Percentiles rank a stretch among this genome's conserved stretches.
Conservation (phyloP, 64 coral and sea anemone species). For the Stichodactyla mertensii region DNA sequence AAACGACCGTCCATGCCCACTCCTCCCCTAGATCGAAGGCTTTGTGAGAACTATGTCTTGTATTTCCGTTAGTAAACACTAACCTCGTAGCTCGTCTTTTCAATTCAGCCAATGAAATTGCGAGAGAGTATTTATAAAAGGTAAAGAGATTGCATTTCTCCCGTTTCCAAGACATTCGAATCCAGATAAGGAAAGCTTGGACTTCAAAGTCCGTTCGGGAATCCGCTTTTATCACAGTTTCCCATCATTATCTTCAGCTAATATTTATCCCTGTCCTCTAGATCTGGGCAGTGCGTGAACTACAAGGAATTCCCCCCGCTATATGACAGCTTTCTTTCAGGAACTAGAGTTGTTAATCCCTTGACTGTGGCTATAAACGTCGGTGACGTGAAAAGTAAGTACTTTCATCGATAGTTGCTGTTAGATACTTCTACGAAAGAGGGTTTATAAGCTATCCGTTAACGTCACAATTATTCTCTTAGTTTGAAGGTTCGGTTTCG, state of each 20-base stretch:
- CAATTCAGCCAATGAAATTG: neutral
- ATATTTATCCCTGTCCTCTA: neutral
- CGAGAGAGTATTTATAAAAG: neutral
- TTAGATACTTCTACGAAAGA: neutral
- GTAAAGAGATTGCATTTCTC: neutral
- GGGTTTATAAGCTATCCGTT: neutral
- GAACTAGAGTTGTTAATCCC: neutral
- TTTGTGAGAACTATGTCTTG: neutral
- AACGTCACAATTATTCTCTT: neutral
- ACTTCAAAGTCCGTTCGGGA: neutral
- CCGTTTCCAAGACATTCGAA: neutral
- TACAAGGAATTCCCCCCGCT: neutral
- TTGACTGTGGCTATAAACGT: neutral
- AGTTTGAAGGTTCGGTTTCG: neutral
- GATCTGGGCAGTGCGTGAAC: neutral
- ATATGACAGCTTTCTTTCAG: neutral
- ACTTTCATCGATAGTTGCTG: neutral
- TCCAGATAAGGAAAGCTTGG: neutral
- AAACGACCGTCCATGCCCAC: neutral
- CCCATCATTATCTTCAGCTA: neutral
- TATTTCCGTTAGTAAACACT: slow-evolving; percentile 1
- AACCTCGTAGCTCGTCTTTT: neutral
- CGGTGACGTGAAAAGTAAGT: slow-evolving; percentile 7
- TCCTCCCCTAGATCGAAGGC: neutral
- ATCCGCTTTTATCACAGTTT: neutral